Evolutionary conservation across 1,140 invertebrate species (phyloP).

Genomic region (Bombyx mandarina): DNA sequence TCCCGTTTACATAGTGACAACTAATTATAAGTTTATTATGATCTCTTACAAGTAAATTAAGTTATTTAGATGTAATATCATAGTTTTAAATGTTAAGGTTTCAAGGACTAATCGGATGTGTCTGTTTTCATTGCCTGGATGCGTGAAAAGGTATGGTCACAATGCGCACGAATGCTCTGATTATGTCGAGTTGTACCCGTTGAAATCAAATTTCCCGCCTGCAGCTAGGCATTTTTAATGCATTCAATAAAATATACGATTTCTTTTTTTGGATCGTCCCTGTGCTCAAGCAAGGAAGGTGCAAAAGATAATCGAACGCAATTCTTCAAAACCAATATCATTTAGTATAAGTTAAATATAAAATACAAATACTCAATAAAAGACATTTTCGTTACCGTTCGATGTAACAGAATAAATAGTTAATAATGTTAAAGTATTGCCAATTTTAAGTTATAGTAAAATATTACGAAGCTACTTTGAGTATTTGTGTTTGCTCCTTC

Average conservation of each 20-base stretch:
- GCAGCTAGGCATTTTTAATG: constrained; percentile 28
- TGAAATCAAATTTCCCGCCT: constrained; percentile 52
- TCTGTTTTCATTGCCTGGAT: constrained; percentile 1
- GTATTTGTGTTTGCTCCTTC: constrained; percentile 58
- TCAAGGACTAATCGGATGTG: constrained; percentile 10
- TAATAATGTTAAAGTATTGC: constrained; percentile 17
- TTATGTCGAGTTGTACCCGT: constrained; percentile 19
- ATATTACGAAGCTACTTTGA: constrained; percentile 29
- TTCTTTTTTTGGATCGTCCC: constrained; percentile 10
- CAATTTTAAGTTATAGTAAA: constrained; percentile 25
- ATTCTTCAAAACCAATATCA: constrained; percentile 7
- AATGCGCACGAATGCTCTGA: constrained; percentile 27
- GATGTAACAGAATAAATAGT: constrained; percentile 20
- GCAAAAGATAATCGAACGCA: constrained; percentile 10
- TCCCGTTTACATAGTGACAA: constrained; percentile 33
- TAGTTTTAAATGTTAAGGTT: constrained; percentile 17
- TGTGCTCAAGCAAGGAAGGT: constrained; percentile 14
- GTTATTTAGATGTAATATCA: constrained; percentile 35
- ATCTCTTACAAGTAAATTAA: constrained; percentile 65
- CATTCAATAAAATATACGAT: constrained; percentile 5
- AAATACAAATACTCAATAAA: constrained; percentile 63
- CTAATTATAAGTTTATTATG: constrained; percentile 66
- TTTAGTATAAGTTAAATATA: constrained; percentile 24
- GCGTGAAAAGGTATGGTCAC: constrained; percentile 22
- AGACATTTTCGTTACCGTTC: constrained; percentile 29